A percentile compares a stretch with the other conserved stretches of the same genome.
These are phyloP conservation scores for Procambarus virginalis DNA, from an alignment of 1,140 invertebrate species.

Conservation along the genomic window DNA sequence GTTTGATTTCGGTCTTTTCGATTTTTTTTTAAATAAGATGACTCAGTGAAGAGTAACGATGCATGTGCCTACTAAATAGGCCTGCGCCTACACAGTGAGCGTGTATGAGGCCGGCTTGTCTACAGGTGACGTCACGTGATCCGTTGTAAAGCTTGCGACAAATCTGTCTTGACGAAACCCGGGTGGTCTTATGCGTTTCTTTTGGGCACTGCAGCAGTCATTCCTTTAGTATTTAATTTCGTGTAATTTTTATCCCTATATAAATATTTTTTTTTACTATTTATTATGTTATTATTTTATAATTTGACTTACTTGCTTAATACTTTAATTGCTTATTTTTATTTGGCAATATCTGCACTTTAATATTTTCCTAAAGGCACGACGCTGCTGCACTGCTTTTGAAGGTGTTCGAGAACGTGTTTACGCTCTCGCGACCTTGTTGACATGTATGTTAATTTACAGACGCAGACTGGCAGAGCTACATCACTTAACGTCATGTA, in stretches of 20 bases:
- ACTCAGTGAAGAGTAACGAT: too few species aligned
- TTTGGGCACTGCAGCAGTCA: constrained; percentile 13
- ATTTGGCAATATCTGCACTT: neutral
- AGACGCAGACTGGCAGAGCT: constrained; percentile 12
- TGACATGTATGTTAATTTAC: neutral
- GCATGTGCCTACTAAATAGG: too few species aligned
- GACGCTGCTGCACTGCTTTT: neutral
- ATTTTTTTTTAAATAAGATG: too few species aligned
- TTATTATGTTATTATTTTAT: neutral
- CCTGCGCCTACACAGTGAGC: too few species aligned
- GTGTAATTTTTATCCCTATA: neutral
- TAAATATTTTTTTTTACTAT: neutral
- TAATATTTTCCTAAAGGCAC: neutral
- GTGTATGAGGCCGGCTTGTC: too few species aligned
- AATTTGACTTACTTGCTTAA: neutral
- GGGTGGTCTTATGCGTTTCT: neutral
- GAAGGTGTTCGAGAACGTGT: neutral
- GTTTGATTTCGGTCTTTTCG: too few species aligned
- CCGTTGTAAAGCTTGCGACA: neutral
- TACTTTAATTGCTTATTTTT: neutral
- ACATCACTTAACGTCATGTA: neutral
- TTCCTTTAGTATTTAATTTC: constrained; percentile 18
- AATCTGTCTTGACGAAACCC: neutral
- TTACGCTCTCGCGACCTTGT: neutral
- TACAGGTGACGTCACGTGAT: too few species aligned